phyloP scores from a whole-genome alignment of 2,113 vertebrate genomes.

The Neodon shergylaensis region DNA sequence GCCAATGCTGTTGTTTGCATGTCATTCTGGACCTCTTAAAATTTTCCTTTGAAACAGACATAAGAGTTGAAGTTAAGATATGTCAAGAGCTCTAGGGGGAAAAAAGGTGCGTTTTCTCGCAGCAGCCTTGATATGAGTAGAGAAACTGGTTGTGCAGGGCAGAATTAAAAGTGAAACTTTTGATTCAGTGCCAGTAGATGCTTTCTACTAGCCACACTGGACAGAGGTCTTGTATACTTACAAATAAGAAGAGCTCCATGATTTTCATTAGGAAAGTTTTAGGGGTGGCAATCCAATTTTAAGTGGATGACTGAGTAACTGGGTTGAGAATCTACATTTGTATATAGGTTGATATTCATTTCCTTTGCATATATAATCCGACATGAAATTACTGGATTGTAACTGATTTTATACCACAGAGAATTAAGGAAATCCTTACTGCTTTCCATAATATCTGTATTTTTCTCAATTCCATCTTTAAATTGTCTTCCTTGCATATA shows the following conservation, averaged over 20 bases:
- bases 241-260: background rate
- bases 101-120: constrained; percentile 11
- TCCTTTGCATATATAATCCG: background rate
- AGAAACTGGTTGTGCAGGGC: background rate
- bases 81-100: background rate
- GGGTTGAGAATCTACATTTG: background rate
- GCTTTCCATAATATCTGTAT: background rate
- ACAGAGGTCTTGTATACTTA: background rate
- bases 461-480: background rate
- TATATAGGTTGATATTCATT: background rate
- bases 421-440: background rate
- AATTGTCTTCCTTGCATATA: background rate
- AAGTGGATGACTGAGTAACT: background rate
- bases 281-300: background rate
- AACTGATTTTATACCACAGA: background rate
- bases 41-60: constrained; percentile 36
- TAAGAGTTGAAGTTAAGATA: background rate
- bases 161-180: constrained; percentile 53
- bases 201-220: background rate
- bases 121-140: background rate
- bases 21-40: background rate
- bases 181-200: background rate
- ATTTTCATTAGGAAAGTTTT: background rate
- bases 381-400: background rate
- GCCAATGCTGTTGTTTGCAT: background rate